Percentiles rank a stretch among this genome's conserved stretches.
These are phyloP conservation scores for Ctenoplectra terminalis DNA, from an alignment of 1,140 invertebrate genomes.

Conservation along the genomic window DNA sequence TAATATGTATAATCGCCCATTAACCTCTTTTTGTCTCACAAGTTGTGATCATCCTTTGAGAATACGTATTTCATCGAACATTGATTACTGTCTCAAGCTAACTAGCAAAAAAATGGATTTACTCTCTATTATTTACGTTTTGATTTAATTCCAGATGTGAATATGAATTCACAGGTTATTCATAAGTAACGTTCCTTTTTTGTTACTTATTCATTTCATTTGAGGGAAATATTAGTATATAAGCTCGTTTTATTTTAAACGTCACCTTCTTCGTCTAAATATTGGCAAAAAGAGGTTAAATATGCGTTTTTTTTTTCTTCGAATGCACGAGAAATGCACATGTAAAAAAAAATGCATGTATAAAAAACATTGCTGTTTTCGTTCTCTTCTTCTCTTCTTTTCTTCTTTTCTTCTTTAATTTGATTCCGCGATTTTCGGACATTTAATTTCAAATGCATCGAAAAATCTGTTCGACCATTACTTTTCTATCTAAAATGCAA, in stretches of 20 bases:
- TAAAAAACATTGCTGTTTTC: constrained; percentile 25
- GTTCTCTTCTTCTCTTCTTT: no score
- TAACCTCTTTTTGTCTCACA: constrained; percentile 40
- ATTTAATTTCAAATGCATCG: constrained; percentile 12
- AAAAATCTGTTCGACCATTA: neutral
- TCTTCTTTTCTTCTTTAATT: neutral
- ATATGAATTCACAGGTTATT: neutral
- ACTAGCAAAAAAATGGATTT: neutral
- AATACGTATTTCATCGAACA: neutral
- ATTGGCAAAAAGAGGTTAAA: constrained; percentile 44
- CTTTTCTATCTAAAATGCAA: neutral
- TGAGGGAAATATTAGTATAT: neutral
- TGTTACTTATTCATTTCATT: neutral
- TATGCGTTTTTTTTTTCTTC: constrained; percentile 14
- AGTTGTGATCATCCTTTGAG: neutral
- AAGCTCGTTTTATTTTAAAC: neutral
- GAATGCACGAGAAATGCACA: constrained; percentile 41
- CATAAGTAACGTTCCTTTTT: neutral
- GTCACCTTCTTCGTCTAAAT: neutral
- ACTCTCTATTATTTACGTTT: constrained; percentile 7
- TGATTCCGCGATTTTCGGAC: neutral
- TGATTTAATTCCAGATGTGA: constrained; percentile 1
- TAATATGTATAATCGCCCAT: constrained; percentile 21
- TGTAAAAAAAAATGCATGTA: constrained; percentile 50
- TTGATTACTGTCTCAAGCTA: neutral